Evolutionary conservation across 2,113 vertebrate genomes (phyloP).

Genomic region (Dipodomys merriami): DNA sequence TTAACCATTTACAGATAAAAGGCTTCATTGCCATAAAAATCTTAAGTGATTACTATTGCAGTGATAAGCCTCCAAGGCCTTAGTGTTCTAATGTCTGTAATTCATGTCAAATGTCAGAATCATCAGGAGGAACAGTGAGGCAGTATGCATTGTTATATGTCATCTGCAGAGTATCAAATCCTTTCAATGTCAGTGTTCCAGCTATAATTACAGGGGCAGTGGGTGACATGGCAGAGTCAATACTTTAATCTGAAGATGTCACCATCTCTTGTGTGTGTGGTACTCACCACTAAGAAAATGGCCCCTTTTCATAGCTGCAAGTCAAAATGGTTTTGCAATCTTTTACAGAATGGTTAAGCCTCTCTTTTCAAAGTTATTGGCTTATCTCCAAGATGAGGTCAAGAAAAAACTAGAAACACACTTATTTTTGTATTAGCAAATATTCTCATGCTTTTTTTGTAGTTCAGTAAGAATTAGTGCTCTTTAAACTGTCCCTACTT

Average conservation of each 20-base stretch:
- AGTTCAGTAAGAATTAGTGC: constrained; percentile 10
- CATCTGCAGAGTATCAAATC: constrained; percentile 43
- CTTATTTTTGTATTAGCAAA: constrained; percentile 10
- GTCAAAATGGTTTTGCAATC: constrained; percentile 13
- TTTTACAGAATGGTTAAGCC: constrained; percentile 16
- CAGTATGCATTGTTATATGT: background rate
- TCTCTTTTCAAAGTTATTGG: constrained; percentile 49
- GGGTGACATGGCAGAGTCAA: constrained; percentile 17
- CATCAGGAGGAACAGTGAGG: constrained; percentile 36
- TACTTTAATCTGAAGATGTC: constrained; percentile 12
- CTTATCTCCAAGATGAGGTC: constrained; percentile 43
- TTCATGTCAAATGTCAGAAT: constrained; percentile 47
- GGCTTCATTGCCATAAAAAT: background rate
- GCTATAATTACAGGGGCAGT: constrained; percentile 13
- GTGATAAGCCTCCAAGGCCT: background rate
- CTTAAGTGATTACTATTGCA: constrained; percentile 3
- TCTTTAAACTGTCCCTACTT: constrained; percentile 1
- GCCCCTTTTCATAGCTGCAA: background rate
- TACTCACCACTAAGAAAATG: constrained; percentile 29
- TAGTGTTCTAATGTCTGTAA: constrained; percentile 13
- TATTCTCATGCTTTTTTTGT: background rate
- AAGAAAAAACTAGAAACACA: constrained; percentile 46
- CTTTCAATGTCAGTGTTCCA: background rate
- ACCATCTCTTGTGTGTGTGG: background rate
- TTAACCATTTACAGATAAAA: constrained; percentile 10